Percentiles rank a stretch among this genome's conserved stretches.
Conservation (phyloP, 2,113 vertebrate genomes). For the Noturus placidus region DNA sequence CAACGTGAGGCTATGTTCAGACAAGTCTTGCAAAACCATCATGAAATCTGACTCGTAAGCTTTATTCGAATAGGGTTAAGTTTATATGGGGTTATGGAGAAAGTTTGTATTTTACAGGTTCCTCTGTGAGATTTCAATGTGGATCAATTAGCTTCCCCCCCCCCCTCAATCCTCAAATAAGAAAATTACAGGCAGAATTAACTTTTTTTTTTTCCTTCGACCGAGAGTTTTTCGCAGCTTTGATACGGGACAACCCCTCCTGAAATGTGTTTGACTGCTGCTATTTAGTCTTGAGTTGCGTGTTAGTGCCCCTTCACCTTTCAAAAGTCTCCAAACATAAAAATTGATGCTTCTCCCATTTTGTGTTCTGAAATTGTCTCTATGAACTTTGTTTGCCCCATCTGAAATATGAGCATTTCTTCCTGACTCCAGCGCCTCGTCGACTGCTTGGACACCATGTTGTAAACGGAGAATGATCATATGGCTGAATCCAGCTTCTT, state of each 20-base stretch:
- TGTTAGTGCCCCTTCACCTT: too few relatives aligned
- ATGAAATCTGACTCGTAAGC: neutral
- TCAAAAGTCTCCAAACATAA: too few relatives aligned
- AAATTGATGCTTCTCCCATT: too few relatives aligned
- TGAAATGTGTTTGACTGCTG: too few relatives aligned
- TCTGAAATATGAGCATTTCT: too few relatives aligned
- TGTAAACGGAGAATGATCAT: neutral
- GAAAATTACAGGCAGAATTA: neutral
- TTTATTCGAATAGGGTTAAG: neutral
- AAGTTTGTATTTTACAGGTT: neutral
- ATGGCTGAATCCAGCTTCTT: neutral
- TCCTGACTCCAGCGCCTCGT: too few relatives aligned
- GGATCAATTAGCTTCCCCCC: too few relatives aligned
- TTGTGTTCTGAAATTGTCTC: too few relatives aligned
- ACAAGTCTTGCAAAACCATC: neutral
- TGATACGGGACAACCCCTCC: too few relatives aligned
- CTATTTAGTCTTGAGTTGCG: too few relatives aligned
- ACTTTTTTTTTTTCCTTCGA: neutral
- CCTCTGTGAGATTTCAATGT: neutral
- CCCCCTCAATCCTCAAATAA: neutral
- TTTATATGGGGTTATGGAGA: neutral
- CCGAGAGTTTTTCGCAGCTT: too few relatives aligned
- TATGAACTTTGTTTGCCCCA: too few relatives aligned
- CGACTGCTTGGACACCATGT: neutral
- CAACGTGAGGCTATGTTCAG: neutral